phyloP scores from a whole-genome alignment of 2,113 vertebrate genomes.

The Catagonus wagneri region DNA sequence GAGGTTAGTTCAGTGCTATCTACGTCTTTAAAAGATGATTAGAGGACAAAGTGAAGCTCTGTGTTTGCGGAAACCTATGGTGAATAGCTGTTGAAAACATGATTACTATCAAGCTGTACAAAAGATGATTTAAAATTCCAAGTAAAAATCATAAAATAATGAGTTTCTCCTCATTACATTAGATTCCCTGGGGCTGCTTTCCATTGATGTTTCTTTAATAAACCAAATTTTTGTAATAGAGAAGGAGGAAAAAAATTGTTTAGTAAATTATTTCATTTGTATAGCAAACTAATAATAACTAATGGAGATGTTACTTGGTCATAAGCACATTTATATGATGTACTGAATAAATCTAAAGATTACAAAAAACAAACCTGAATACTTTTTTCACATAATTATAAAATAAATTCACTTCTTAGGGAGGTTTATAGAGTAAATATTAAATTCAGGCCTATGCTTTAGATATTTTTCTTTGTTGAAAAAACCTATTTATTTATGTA shows the following conservation, averaged over 20 bases:
- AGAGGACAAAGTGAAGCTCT: neutral
- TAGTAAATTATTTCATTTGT: neutral
- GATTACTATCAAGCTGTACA: neutral
- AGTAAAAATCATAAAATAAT: constrained; percentile 68
- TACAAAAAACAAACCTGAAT: neutral
- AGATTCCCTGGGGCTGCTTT: neutral
- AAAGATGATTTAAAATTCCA: constrained; percentile 66
- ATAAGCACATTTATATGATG: neutral
- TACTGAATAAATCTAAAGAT: constrained; percentile 28
- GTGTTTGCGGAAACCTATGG: neutral
- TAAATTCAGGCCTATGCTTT: neutral
- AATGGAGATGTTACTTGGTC: neutral
- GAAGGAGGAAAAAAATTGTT: constrained; percentile 26
- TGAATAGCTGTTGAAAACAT: constrained; percentile 1
- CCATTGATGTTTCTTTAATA: constrained; percentile 53
- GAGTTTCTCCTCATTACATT: constrained; percentile 43
- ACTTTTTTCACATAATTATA: neutral
- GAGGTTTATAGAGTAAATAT: neutral
- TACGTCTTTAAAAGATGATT: constrained; percentile 41
- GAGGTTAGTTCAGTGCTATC: constrained; percentile 27
- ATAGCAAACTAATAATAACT: constrained; percentile 21
- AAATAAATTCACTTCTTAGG: neutral
- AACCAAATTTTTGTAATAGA: neutral
- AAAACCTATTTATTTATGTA: neutral
- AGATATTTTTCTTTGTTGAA: neutral